These are phyloP conservation scores for Pemphredon lugubris DNA, from an alignment of 2,888 invertebrate genomes.

Conservation along the genomic window DNA sequence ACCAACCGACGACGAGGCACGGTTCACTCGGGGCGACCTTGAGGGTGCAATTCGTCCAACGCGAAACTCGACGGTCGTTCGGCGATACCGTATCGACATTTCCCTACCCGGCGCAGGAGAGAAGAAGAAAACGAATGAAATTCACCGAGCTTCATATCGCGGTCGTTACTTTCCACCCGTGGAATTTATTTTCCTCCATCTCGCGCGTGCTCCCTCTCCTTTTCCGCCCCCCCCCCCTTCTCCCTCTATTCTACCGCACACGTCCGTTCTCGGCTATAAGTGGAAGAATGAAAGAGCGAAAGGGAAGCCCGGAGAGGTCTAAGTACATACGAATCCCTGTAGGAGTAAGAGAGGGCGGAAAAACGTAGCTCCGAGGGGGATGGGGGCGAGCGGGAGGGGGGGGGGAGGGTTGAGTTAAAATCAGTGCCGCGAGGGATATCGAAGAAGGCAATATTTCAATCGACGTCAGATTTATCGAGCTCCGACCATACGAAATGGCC, in stretches of 20 bases:
- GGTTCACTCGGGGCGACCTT: neutral
- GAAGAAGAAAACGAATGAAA: conserved; percentile 47
- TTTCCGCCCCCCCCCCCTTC: too few relatives aligned
- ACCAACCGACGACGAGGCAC: too few relatives aligned
- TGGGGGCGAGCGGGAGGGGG: conserved; percentile 4
- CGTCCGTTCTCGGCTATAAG: conserved; percentile 18
- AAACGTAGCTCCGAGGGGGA: conserved; percentile 2
- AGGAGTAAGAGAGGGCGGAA: too few relatives aligned
- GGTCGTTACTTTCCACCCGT: conserved; percentile 63
- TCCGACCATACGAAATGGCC: conserved; percentile 63
- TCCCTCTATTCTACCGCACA: conserved; percentile 30
- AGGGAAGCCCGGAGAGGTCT: conserved; percentile 19
- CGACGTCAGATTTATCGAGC: conserved; percentile 68
- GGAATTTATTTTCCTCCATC: conserved; percentile 60
- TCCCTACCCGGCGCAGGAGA: neutral
- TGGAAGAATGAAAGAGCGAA: neutral
- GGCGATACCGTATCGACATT: conserved; percentile 40
- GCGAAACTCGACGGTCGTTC: neutral
- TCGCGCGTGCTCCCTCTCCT: too few relatives aligned
- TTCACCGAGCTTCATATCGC: conserved; percentile 64
- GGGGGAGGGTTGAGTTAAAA: conserved; percentile 46
- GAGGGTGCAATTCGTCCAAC: conserved; percentile 4
- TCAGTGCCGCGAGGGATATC: conserved; percentile 65
- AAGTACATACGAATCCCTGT: conserved; percentile 34
- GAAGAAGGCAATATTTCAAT: conserved; percentile 69